Evolutionary conservation across 2,797 vertebrate species (phyloP), one percentile per base, ranked within the genome.

Genomic region (Microcaecilia unicolor): DNA sequence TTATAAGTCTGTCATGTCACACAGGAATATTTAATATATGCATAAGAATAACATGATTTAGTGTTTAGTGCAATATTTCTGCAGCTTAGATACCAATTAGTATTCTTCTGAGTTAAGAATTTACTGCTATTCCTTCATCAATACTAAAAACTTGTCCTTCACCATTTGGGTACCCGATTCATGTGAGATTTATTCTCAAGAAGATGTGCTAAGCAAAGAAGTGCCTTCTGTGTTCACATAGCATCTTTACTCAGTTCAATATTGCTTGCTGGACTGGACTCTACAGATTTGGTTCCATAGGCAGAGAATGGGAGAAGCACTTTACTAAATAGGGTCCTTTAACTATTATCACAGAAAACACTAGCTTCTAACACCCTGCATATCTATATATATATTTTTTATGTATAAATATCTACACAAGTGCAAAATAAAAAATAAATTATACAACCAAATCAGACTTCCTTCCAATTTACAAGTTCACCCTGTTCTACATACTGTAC

Each of bases 361-460:
- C 31, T 72, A 63, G 61, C 70, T 81, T 74, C 74, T 72, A 81
- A 78, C 37, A 72, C 70, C 64, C 62, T 74, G 67, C 51, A n/a
- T n/a, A 75, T 59, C 61, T 57, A 47, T 45, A 55, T 43, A 58
- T 53, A 19, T 8, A 34, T n/a, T n/a, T n/a, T 53, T 54, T 40
- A 67, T 37, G n/a, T n/a, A 84, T 85, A 88, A 89, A 87, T 90
- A 93, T 85, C 88, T 88, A 87, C 80, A 87, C 85, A 88, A 84
- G 81, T 82, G 85, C 89, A 81, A 88, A 87, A 78, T 73, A 72
- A 85, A n/a, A 85, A 93, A 93, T 92, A 89, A 95, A 90, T 93
- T 89, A 80, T 72, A 83, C 80, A 85, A 74, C 85, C 67, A 85
- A n/a, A n/a, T n/a, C n/a, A n/a, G 88, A 90, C 84, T 67, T 61